Evolutionary conservation across 2,888 invertebrate genomes (phyloP).

Genomic region (Pinctada fucata): DNA sequence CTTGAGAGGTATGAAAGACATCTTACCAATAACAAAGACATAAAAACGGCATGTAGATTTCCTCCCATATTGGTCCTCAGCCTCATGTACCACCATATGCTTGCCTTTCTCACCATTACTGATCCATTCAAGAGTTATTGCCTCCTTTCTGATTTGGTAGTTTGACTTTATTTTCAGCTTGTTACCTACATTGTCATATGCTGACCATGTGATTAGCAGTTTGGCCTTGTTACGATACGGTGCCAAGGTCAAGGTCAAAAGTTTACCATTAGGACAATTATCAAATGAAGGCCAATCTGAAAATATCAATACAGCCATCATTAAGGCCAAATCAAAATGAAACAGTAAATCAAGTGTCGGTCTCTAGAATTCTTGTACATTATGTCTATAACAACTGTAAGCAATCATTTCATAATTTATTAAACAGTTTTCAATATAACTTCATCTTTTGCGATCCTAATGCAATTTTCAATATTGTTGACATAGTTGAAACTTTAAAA

Average conservation of each 20-base stretch:
- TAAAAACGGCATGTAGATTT: constrained; percentile 61
- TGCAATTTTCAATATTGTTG: too few relatives aligned
- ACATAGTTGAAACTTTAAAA: too few relatives aligned
- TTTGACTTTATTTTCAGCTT: constrained; percentile 57
- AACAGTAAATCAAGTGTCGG: too few relatives aligned
- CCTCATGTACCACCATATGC: constrained; percentile 62
- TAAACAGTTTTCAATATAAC: too few relatives aligned
- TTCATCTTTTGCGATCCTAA: too few relatives aligned
- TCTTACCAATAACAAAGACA: constrained; percentile 61
- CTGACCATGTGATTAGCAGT: constrained; percentile 53
- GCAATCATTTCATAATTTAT: too few relatives aligned
- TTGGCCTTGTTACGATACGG: constrained; percentile 46
- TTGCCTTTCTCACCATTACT: constrained; percentile 55
- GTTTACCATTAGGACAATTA: constrained; percentile 59
- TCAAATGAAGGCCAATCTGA: constrained; percentile 61
- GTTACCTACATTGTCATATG: constrained; percentile 53
- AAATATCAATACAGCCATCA: constrained; percentile 13
- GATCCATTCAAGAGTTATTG: constrained; percentile 57
- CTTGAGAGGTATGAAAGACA: too few relatives aligned
- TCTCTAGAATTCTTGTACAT: too few relatives aligned
- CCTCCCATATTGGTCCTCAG: constrained; percentile 59
- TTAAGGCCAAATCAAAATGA: background rate
- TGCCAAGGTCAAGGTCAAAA: constrained; percentile 53
- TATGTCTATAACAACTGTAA: too few relatives aligned
- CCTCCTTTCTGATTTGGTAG: constrained; percentile 51